Base-by-base conservation (phyloP, 2,113 vertebrate genomes). In the Alethe diademata region DNA sequence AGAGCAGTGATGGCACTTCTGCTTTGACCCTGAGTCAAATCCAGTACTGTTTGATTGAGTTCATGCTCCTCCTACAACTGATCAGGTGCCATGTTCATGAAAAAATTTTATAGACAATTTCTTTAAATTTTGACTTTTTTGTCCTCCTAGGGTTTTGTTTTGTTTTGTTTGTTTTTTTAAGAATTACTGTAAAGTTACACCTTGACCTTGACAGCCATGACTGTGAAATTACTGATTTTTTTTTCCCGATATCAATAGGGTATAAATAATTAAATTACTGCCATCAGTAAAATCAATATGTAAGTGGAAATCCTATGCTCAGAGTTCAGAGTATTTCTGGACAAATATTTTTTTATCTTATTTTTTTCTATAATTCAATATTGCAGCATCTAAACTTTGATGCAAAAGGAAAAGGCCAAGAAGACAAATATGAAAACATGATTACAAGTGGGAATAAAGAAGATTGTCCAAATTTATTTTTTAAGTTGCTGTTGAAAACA, bases 181-280 rank as follows among this genome's bases (percentile, higher is more conserved):
- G 9, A 61, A 56, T 84, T 80, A 26, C 6, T 36, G 4, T 69
- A 18, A 80, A 33, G 4, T 57, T 73, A 31, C 13, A 51, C 9
- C 11, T 65, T 72, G 22, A 57, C 14, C 26, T 82, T 67, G 79
- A 64, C 8, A 88, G 6, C 4, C 15, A 42, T 29, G 24, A 47
- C 9, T 65, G 29, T 58, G 31, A 54, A 88, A 62, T 12, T 53
- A 36, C 31, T 48, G 35, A 29, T 61, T 4, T 17, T 43, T 19
- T 42, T 92, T 51, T 12, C 7, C 8, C 57, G 1, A 29, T 5
- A 14, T 43, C 1, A 1, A 19, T 7, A 25, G 3, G 5, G 0
- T 64, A 80, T 61, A 45, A 84, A 86, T 28, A 66, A 43, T 48
- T 62, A 65, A 73, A 73, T 71, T 54, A 60, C 3, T 76, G 5